Evolutionary conservation across 2,888 invertebrate species (phyloP).

Genomic region (Eudemis profundana): DNA sequence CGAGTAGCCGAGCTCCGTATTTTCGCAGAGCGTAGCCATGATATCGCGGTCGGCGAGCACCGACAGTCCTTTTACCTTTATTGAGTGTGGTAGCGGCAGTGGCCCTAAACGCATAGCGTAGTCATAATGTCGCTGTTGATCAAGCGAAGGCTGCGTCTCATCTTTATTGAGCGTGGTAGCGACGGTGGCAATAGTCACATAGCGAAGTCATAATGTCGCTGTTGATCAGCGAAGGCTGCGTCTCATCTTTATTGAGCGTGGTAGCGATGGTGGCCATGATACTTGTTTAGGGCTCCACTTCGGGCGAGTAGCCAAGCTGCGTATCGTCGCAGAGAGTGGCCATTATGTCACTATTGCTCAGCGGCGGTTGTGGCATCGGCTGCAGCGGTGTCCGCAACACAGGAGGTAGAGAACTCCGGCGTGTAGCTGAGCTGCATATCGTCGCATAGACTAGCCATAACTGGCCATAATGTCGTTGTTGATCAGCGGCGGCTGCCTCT

Average conservation of each 20-base stretch:
- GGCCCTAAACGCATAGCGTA: neutral
- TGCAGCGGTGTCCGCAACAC: too few relatives aligned
- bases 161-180: too few relatives aligned
- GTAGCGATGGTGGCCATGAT: constrained; percentile 60
- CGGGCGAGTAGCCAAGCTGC: constrained; percentile 59
- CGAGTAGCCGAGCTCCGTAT: constrained; percentile 66
- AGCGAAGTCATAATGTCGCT: too few relatives aligned
- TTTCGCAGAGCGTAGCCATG: constrained; percentile 14
- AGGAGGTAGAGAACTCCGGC: too few relatives aligned
- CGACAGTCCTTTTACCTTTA: too few relatives aligned
- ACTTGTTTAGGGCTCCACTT: neutral
- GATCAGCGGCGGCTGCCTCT: too few relatives aligned
- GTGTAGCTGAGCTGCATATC: neutral
- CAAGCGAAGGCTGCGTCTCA: too few relatives aligned
- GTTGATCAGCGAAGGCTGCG: constrained; percentile 13
- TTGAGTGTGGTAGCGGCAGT: too few relatives aligned
- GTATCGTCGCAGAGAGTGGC: constrained; percentile 48
- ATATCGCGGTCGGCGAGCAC: too few relatives aligned
- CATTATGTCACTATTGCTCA: neutral
- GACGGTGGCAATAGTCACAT: too few relatives aligned
- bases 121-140: neutral
- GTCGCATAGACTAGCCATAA: neutral
- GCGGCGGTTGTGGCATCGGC: too few relatives aligned
- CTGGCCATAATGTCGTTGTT: too few relatives aligned
- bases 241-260: constrained; percentile 58